Base-by-base conservation (phyloP, 2,888 invertebrate species). In the Sturmia bella region DNA sequence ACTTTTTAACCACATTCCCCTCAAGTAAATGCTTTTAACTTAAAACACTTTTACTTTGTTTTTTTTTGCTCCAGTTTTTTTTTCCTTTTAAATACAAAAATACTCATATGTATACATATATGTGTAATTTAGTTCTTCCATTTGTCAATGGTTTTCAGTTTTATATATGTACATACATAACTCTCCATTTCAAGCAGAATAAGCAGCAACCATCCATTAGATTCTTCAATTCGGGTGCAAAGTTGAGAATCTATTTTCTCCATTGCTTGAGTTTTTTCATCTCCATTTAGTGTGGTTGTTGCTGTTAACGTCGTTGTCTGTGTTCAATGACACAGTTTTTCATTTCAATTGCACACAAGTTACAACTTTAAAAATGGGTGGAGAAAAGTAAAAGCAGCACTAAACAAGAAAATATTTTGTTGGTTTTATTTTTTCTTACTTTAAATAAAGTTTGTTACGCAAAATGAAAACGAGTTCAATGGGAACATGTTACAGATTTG, bases 291-390 rank as follows among this genome's bases (percentile, higher is more conserved):
- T 32, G 11, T 37, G 15, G 27, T 37, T 37, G 11, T n/a, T 39
- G 45, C 13, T 56, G 32, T 9, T 32, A 9, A 9, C 9, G 32
- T 32, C 9, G 32, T 17, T 45, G 0, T 21, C n/a, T 24, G 19
- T 54, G 41, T 57, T 56, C 57, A 48, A 72, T 72, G 72, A 72
- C 72, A 72, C 52, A 61, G 63, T 73, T 73, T 73, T 73, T 32
- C 54, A 9, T 21, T 54, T 37, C 12, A 37, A 73, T 54, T 73
- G 37, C 54, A 54, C 45, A 45, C 32, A 63, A 63, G 37, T 24
- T 37, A 54, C 7, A 73, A 73, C 63, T 54, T 63, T 13, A 37
- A 54, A 73, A 17, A 24, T 24, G 37, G 5, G 15, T 5, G 66
- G 27, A 7, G 73, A 12, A 19, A n/a, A 37, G 50, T 6, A 9